Conservation (phyloP, 1,140 invertebrate genomes). For the Oryctes rhinoceros region DNA sequence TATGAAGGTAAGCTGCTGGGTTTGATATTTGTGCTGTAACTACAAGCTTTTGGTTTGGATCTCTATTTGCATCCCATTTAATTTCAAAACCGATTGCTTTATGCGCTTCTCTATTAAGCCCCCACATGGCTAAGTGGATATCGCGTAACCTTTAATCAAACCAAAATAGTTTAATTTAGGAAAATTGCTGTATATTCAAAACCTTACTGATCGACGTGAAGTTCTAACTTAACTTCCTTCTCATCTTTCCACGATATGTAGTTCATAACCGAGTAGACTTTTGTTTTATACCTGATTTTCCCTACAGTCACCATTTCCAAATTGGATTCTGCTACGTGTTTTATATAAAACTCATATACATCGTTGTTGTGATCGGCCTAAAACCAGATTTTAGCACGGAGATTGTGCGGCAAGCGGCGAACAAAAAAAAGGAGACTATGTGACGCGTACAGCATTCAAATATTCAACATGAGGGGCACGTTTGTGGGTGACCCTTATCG, state of each 20-base stretch:
- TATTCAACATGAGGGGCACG: conserved; percentile 36
- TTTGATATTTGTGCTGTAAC: conserved; percentile 64
- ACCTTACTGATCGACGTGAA: conserved; percentile 79
- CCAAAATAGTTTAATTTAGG: conserved; percentile 37
- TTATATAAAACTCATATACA: conserved; percentile 69
- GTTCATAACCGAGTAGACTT: conserved; percentile 68
- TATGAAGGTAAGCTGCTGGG: conserved; percentile 67
- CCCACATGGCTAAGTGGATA: conserved; percentile 71
- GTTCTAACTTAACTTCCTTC: conserved; percentile 63
- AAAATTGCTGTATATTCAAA: conserved; percentile 29
- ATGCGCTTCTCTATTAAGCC: conserved; percentile 64
- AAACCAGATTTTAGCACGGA: conserved; percentile 48
- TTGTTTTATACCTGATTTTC: conserved; percentile 71
- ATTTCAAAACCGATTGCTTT: conserved; percentile 74
- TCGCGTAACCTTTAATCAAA: conserved; percentile 69
- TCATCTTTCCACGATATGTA: conserved; percentile 57
- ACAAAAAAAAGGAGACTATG: background rate
- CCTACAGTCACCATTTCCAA: conserved; percentile 68
- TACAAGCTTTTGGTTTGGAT: conserved; percentile 75
- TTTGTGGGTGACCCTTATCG: conserved; percentile 38
- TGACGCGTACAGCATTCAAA: conserved; percentile 8
- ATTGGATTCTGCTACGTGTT: conserved; percentile 66
- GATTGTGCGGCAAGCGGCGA: background rate
- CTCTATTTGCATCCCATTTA: conserved; percentile 84
- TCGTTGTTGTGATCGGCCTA: conserved; percentile 70